phyloP scores from a whole-genome alignment of 2,797 vertebrate species.

The Tokudaia tokunoshimensis region DNA sequence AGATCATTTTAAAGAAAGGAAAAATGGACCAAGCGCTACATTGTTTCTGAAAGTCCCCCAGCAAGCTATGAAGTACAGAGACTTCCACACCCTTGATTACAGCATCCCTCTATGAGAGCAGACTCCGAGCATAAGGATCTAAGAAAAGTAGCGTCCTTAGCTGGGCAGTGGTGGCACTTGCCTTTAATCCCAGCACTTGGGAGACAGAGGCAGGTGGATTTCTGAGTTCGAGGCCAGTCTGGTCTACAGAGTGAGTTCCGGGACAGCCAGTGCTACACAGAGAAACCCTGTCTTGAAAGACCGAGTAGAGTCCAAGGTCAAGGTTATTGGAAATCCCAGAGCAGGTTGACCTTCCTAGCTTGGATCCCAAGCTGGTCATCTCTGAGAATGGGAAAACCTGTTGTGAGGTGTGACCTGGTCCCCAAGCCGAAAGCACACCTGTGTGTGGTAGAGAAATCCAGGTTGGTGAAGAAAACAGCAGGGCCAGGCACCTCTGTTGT shows the following conservation, averaged over 20 bases:
- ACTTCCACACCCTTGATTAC: constrained; percentile 72
- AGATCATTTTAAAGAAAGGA: constrained; percentile 62
- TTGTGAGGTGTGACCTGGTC: not conserved
- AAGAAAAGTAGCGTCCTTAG: not conserved
- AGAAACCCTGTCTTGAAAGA: not conserved
- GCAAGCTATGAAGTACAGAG: constrained; percentile 72
- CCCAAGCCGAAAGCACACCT: not conserved
- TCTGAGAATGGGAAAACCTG: not conserved
- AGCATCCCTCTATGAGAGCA: constrained; percentile 59
- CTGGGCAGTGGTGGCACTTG: not conserved
- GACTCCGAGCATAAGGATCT: not conserved
- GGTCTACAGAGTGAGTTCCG: not conserved
- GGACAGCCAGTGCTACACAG: not conserved
- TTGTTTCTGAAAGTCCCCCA: constrained; percentile 77
- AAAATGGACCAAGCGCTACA: constrained; percentile 67
- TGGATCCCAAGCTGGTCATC: not conserved
- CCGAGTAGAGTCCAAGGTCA: not conserved
- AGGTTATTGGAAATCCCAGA: not conserved
- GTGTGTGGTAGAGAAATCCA: not conserved
- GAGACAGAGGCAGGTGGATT: not conserved
- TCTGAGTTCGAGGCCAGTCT: not conserved
- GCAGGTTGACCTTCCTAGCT: not conserved
- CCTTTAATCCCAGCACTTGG: not conserved
- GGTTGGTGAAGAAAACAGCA: not conserved
- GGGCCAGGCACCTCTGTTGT: not conserved